These are phyloP conservation scores for Minunthozetes semirufus DNA, from an alignment of 2,888 invertebrate genomes.

Conservation along the genomic window DNA sequence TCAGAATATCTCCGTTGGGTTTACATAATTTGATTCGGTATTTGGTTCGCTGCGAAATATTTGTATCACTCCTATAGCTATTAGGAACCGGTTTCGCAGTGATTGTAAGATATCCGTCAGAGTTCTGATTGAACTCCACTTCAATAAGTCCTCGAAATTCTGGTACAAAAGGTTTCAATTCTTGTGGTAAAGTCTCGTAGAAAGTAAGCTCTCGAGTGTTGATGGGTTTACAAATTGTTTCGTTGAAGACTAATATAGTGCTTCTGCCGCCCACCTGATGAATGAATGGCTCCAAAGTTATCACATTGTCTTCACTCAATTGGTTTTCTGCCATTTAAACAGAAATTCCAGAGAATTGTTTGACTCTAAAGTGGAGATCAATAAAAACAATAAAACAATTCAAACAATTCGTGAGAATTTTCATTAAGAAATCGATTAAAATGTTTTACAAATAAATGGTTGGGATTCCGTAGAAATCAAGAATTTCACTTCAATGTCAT, in stretches of 20 bases:
- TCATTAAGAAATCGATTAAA: too few relatives aligned
- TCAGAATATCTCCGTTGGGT: conserved; percentile 30
- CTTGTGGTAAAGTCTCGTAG: conserved; percentile 54
- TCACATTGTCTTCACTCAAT: not conserved
- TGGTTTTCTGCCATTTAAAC: not conserved
- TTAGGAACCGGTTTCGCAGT: conserved; percentile 48
- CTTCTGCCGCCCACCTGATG: conserved; percentile 49
- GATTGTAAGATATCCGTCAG: conserved; percentile 52
- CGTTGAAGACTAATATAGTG: conserved; percentile 28
- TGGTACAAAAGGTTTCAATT: conserved; percentile 53
- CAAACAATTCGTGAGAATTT: too few relatives aligned
- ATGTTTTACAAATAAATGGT: too few relatives aligned
- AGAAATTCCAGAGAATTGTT: too few relatives aligned
- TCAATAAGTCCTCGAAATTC: conserved; percentile 50
- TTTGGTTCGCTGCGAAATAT: conserved; percentile 14
- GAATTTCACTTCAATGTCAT: too few relatives aligned
- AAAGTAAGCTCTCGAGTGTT: conserved; percentile 54
- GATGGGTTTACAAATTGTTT: conserved; percentile 54
- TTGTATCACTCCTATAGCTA: not conserved
- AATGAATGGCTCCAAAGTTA: conserved; percentile 52
- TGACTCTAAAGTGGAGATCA: too few relatives aligned
- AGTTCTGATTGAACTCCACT: conserved; percentile 50
- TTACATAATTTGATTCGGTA: conserved; percentile 29
- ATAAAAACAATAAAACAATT: too few relatives aligned
- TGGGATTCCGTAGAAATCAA: too few relatives aligned